Percentiles rank a stretch among this genome's conserved stretches.
These are phyloP conservation scores for Syrphus vitripennis DNA, from an alignment of 2,888 invertebrate species.

Conservation along the genomic window DNA sequence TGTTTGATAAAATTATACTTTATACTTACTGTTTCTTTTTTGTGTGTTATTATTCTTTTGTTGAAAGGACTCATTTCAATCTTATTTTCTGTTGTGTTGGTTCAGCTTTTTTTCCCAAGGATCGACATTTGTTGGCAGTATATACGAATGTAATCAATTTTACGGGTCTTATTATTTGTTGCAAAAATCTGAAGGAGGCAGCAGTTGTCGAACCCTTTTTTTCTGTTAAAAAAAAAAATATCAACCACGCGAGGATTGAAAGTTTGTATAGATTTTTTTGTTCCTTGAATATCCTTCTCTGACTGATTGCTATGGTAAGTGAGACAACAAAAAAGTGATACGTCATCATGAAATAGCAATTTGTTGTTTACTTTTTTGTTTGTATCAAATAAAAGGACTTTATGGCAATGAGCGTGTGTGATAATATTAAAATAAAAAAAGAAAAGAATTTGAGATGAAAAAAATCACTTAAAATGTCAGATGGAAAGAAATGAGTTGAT, in stretches of 20 bases:
- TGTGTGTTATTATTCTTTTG: slow-evolving; percentile 1
- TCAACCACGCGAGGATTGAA: background rate
- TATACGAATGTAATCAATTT: slow-evolving; percentile 70
- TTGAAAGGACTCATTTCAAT: slow-evolving; percentile 60
- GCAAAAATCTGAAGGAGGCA: slow-evolving; percentile 59
- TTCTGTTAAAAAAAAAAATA: background rate
- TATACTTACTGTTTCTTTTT: background rate
- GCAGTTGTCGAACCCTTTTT: slow-evolving; percentile 58
- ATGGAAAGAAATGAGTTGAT: slow-evolving; percentile 45
- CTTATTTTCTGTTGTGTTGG: slow-evolving; percentile 19
- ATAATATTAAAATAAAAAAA: background rate
- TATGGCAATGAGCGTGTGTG: slow-evolving; percentile 26
- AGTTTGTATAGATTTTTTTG: slow-evolving; percentile 1
- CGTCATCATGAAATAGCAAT: slow-evolving; percentile 76
- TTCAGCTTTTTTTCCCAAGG: slow-evolving; percentile 51
- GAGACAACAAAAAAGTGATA: slow-evolving; percentile 73
- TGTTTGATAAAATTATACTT: background rate
- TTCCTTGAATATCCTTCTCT: slow-evolving; percentile 57
- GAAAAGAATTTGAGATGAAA: background rate
- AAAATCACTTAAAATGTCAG: slow-evolving; percentile 60
- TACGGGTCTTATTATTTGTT: slow-evolving; percentile 55
- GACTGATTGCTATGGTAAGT: slow-evolving; percentile 66
- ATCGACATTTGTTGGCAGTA: slow-evolving; percentile 58
- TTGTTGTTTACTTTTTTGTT: slow-evolving; percentile 58
- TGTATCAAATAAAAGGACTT: slow-evolving; percentile 20